Evolutionary conservation across 2,113 vertebrate genomes (phyloP), one percentile per base, ranked within the genome.

Genomic region (Noctilio leporinus): DNA sequence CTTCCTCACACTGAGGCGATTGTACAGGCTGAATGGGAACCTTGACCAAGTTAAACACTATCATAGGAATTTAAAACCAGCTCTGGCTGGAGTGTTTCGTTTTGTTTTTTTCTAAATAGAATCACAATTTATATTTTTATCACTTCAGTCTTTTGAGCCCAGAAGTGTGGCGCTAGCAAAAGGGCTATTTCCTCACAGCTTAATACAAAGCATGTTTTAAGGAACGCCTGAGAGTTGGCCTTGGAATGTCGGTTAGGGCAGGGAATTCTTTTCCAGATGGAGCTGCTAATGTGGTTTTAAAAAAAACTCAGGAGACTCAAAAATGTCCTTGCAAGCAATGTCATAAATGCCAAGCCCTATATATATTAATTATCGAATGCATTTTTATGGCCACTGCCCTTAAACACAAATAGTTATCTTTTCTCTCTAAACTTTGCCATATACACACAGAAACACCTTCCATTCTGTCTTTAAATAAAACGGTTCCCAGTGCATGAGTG

Each of bases 21-120:
- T 94, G 89, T 95, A 92, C 93, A 91, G 55, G 93, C 26, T 89
- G 92, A 98, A 96, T 93, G 28, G 70, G 91, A 97, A 89, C 57
- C 90, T 76, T 87, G 85, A 97, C 55, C 85, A 95, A 95, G 81
- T 95, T 96, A 96, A 97, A 97, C 30, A 20, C 78, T 73, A 64
- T 78, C 78, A 14, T 17, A 82, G 35, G 33, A 98, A 95, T 96
- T 93, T 95, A 96, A 97, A 97, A 92, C 85, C 80, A 94, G 80
- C 93, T 38, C 77, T 20, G 15, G 45, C 77, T 57, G 26, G 33
- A 77, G 30, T 35, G 3, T 10, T n/a, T 30, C 26, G 10, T 7
- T 12, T 8, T n/a, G 77, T 84, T 62, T 95, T 92, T 95, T 89
- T 73, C 78, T 87, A 95, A 83, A 96, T 40, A 93, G 93, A 87